A percentile compares a stretch with the other conserved stretches of the same genome.
These are phyloP conservation scores for Odobenus rosmarus DNA, from an alignment of 2,113 vertebrate species.

Conservation along the genomic window DNA sequence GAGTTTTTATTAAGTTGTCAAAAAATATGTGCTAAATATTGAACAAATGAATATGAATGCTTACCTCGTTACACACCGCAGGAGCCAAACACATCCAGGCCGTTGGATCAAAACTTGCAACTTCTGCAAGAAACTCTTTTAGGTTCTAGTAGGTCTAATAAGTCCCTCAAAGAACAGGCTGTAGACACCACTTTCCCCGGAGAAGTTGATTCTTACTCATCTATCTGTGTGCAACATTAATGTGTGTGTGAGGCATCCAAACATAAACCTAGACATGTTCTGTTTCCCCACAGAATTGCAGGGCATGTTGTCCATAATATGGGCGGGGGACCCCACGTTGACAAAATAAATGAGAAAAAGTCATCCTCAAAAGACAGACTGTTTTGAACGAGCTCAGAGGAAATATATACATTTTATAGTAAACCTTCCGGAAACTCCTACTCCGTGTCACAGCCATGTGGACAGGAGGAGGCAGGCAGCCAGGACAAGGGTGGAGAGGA, in stretches of 20 bases:
- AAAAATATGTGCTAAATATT: not conserved
- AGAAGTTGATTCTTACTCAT: not conserved
- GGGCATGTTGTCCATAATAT: accelerated
- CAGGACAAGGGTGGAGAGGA: too few relatives aligned
- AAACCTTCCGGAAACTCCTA: not conserved
- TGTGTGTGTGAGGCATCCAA: not conserved
- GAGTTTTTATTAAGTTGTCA: not conserved
- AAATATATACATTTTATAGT: not conserved
- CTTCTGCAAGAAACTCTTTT: not conserved
- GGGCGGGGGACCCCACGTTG: too few relatives aligned
- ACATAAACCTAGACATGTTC: too few relatives aligned
- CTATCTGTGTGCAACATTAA: not conserved
- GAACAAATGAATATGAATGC: not conserved
- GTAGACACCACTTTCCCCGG: not conserved
- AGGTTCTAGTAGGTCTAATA: not conserved
- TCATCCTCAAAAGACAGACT: not conserved
- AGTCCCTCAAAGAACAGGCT: not conserved
- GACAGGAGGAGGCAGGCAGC: not conserved
- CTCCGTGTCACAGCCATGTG: not conserved
- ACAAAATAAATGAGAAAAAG: not conserved
- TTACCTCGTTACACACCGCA: not conserved
- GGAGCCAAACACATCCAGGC: not conserved
- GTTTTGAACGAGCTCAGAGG: not conserved
- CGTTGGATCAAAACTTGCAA: not conserved
- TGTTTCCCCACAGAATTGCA: not conserved